Evolutionary conservation across 2,888 invertebrate species (phyloP).

Genomic region (Agrenia bidenticulata): DNA sequence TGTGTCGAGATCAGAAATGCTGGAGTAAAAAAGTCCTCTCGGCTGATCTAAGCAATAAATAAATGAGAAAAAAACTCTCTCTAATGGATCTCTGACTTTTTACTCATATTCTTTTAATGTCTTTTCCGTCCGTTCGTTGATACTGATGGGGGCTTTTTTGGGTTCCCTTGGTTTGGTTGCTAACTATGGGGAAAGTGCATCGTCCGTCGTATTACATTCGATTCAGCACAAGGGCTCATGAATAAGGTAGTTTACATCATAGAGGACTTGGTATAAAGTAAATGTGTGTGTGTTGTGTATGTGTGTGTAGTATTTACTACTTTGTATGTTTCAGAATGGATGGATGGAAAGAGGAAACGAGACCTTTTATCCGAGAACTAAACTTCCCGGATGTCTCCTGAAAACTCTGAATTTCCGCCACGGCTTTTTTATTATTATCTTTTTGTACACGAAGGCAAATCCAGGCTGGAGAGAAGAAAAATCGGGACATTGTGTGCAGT

Average conservation of each 20-base stretch:
- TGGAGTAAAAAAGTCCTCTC: conserved; percentile 16
- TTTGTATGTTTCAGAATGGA: conserved; percentile 14
- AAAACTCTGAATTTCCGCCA: conserved; percentile 44
- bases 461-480: not conserved
- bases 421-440: not conserved
- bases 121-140: conserved; percentile 14
- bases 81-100: conserved; percentile 45
- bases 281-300: too few relatives aligned
- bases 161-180: not conserved
- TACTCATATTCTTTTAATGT: conserved; percentile 41
- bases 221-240: too few relatives aligned
- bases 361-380: conserved; percentile 48
- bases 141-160: not conserved
- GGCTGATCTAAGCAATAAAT: conserved; percentile 36
- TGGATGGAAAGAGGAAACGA: conserved; percentile 47
- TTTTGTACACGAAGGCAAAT: too few relatives aligned
- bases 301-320: not conserved
- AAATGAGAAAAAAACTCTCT: too few relatives aligned
- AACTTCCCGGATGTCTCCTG: conserved; percentile 48
- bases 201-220: not conserved
- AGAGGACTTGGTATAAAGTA: too few relatives aligned
- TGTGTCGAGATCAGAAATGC: not conserved
- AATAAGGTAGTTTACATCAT: too few relatives aligned
- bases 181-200: conserved; percentile 3
- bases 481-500: not conserved